Evolutionary conservation across 2,113 vertebrate species (phyloP).

Genomic region (mouse (Mus musculus)): DNA sequence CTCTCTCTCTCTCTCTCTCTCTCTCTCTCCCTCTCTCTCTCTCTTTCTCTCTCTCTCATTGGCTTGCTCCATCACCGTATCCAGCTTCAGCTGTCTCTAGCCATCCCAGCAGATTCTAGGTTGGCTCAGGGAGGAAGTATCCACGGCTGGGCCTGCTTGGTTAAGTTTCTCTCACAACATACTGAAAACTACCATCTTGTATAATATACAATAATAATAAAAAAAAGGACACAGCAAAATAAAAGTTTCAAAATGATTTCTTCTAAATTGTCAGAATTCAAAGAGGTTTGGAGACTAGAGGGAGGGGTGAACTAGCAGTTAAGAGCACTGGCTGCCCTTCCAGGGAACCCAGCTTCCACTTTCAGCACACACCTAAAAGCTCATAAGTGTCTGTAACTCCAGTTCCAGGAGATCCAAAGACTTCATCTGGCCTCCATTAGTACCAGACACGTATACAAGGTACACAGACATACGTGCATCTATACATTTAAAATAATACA

Average conservation of each 20-base stretch:
- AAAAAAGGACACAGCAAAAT: not conserved
- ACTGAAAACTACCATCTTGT: not conserved
- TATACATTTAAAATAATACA: not conserved
- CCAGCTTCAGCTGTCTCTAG: no score
- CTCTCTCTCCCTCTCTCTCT: no score
- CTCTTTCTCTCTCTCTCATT: no score
- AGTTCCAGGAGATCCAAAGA: not conserved
- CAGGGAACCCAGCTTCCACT: not conserved
- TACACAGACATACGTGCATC: not conserved
- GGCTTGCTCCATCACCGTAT: no score
- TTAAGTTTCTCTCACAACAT: no score
- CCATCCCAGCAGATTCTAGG: no score
- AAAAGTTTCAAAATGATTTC: not conserved
- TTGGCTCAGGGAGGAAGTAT: no score
- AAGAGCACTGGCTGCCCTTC: not conserved
- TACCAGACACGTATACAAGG: not conserved
- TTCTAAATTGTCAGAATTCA: not conserved
- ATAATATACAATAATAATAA: not conserved
- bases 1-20: no score
- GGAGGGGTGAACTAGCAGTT: not conserved
- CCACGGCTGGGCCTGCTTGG: no score
- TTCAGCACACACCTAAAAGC: not conserved
- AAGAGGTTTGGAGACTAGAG: not conserved
- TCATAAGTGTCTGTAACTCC: not conserved
- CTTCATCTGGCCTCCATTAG: not conserved